phyloP scores from a whole-genome alignment of 2,113 vertebrate species.

The Istiophorus platypterus region DNA sequence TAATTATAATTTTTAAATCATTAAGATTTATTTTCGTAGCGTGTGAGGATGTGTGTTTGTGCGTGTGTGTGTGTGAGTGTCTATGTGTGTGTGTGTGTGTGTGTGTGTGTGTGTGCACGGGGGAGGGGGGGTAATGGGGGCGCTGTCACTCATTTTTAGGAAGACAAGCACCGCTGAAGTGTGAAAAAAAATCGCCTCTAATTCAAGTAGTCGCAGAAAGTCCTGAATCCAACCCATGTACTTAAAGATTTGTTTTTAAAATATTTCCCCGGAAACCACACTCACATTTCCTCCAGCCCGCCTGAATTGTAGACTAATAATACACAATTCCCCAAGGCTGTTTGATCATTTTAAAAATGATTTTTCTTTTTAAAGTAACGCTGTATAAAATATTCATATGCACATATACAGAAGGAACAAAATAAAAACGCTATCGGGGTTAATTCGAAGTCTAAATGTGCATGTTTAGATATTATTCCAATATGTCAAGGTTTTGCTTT shows the following conservation, averaged over 20 bases:
- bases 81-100: conserved; percentile 3
- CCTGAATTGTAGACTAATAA: background rate
- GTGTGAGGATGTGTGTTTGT: conserved; percentile 10
- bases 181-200: conserved; percentile 93
- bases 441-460: background rate
- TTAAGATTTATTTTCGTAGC: conserved; percentile 86
- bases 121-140: conserved; percentile 70
- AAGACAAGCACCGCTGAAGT: conserved; percentile 93
- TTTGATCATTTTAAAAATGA: background rate
- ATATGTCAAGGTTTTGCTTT: background rate
- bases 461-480: background rate
- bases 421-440: background rate
- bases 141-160: conserved; percentile 95
- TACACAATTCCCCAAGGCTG: background rate
- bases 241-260: background rate
- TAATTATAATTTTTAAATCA: conserved; percentile 95
- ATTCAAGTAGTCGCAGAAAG: conserved; percentile 82
- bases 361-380: background rate
- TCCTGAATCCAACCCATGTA: conserved; percentile 88
- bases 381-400: too few relatives aligned
- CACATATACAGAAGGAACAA: too few relatives aligned
- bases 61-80: background rate
- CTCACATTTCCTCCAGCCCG: background rate
- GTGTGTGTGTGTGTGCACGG: conserved; percentile 13
- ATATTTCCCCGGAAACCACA: background rate